Evolutionary conservation across 2,113 vertebrate genomes (phyloP).

Genomic region (Ictalurus furcatus): DNA sequence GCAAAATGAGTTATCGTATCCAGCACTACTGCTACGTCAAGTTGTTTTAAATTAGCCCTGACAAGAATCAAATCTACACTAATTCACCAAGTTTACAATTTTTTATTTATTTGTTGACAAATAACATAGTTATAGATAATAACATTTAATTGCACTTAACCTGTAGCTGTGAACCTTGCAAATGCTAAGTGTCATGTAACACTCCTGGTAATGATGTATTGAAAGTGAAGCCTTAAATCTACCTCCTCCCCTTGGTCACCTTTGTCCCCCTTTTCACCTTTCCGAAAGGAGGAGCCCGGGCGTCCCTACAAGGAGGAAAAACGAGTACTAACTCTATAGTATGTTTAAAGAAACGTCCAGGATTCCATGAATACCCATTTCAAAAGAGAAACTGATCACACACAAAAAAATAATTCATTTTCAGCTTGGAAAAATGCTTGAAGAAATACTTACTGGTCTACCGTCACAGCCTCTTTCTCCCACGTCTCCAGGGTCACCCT

Average conservation of each 20-base stretch:
- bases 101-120: no score
- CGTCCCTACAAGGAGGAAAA: constrained; percentile 56
- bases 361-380: no score
- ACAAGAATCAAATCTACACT: background rate
- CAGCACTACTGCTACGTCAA: no score
- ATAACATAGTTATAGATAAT: no score
- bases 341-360: no score
- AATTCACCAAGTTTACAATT: no score
- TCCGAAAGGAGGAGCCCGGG: constrained; percentile 32
- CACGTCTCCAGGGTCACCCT: constrained; percentile 58
- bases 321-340: background rate
- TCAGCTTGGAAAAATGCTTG: background rate
- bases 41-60: background rate
- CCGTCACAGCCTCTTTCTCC: constrained; percentile 67
- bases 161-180: background rate
- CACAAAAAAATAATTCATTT: background rate
- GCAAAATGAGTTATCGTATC: no score
- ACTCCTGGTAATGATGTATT: background rate
- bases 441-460: constrained; percentile 54
- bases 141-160: no score
- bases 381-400: no score
- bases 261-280: constrained; percentile 62
- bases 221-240: constrained; percentile 14
- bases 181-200: background rate
- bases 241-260: constrained; percentile 64